Percentiles rank a stretch among this genome's conserved stretches.
phyloP scores from a whole-genome alignment of 2,113 vertebrate species.

The Myocastor coypus region DNA sequence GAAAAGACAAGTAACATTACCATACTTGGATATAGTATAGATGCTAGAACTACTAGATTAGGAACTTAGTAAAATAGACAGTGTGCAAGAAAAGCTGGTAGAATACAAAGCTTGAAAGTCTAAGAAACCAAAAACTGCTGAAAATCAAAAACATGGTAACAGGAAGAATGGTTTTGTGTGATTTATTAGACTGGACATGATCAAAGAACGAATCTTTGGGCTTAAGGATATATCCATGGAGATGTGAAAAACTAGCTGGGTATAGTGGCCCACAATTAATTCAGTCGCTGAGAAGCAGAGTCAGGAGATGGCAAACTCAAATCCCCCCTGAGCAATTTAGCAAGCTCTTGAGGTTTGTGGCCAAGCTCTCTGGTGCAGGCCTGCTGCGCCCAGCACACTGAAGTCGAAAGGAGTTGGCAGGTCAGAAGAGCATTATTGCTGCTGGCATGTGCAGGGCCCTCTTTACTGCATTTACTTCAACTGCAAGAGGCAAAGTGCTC shows the following conservation, averaged over 20 bases:
- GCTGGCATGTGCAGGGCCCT: no score
- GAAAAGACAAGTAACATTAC: background rate
- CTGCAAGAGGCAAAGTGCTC: no score
- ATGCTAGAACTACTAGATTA: background rate
- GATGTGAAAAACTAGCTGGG: background rate
- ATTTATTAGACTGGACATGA: background rate
- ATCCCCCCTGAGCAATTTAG: background rate
- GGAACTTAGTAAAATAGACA: background rate
- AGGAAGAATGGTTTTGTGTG: background rate
- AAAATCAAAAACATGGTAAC: background rate
- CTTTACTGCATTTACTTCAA: no score
- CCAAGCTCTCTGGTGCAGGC: no score
- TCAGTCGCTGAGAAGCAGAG: background rate
- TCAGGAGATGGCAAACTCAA: background rate
- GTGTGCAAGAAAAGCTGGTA: background rate
- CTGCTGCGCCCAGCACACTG: no score
- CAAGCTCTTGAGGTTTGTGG: background rate
- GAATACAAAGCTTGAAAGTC: background rate
- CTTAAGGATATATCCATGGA: background rate
- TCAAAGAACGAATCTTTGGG: background rate
- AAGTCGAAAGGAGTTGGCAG: no score
- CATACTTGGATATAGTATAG: background rate
- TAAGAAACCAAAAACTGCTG: background rate
- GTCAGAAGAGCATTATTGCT: no score
- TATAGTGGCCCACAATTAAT: background rate